phyloP scores from a whole-genome alignment of 2,797 vertebrate genomes.

The Cossypha polioptera region DNA sequence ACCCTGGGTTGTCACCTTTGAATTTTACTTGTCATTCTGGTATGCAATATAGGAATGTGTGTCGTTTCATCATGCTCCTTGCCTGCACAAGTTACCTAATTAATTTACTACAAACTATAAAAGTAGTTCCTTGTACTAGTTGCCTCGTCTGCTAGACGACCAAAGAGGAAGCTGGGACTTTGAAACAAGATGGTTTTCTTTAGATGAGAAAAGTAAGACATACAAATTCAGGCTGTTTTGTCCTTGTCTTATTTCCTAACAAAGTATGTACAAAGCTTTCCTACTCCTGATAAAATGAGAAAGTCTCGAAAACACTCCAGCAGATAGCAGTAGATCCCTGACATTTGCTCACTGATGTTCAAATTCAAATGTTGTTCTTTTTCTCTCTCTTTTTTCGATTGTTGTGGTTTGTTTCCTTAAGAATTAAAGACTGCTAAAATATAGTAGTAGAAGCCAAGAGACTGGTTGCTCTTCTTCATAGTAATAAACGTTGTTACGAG shows the following conservation, averaged over 20 bases:
- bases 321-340: not conserved
- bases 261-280: not conserved
- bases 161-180: not conserved
- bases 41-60: not conserved
- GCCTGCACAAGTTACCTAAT: not conserved
- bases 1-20: conserved; percentile 23
- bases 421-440: not conserved
- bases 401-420: not conserved
- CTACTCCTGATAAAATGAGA: not conserved
- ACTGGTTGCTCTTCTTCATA: not conserved
- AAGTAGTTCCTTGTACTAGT: not conserved
- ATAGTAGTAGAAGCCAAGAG: not conserved
- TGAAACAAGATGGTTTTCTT: not conserved
- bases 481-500: not conserved
- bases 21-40: conserved; percentile 41
- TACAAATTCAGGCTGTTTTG: not conserved
- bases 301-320: not conserved
- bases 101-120: not conserved
- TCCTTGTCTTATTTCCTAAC: not conserved
- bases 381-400: not conserved
- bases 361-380: not conserved
- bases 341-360: not conserved
- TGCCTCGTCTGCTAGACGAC: not conserved
- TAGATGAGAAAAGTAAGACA: not conserved
- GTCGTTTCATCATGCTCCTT: not conserved